A percentile compares a stretch with the other conserved stretches of the same genome.
These are phyloP conservation scores for Teleogryllus occipitalis DNA, from an alignment of 1,140 invertebrate species.

Conservation along the genomic window DNA sequence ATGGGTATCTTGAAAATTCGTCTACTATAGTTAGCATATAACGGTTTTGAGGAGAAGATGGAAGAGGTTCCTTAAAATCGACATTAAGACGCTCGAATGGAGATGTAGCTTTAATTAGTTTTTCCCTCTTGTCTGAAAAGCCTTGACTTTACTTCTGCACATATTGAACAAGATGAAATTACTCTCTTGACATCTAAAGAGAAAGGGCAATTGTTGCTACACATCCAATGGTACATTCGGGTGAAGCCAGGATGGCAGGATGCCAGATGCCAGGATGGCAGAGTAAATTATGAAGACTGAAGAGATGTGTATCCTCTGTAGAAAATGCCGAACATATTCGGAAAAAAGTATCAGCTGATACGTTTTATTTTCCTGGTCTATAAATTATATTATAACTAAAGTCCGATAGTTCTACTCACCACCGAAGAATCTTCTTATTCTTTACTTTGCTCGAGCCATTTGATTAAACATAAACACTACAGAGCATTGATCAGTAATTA, in stretches of 20 bases:
- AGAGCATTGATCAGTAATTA: conserved; percentile 8
- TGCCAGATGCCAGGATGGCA: conserved; percentile 16
- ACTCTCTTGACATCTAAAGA: conserved; percentile 26
- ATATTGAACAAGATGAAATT: conserved; percentile 21
- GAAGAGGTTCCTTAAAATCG: conserved; percentile 31
- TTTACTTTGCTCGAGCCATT: conserved; percentile 9
- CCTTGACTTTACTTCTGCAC: conserved; percentile 27
- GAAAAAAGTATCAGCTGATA: not conserved
- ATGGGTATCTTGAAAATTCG: too few species aligned
- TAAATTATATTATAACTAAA: not conserved
- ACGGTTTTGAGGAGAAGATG: conserved; percentile 5
- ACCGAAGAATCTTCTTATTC: conserved; percentile 7
- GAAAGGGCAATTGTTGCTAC: conserved; percentile 25
- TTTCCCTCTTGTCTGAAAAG: conserved; percentile 18
- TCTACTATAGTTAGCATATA: too few species aligned
- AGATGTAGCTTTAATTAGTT: conserved; percentile 28
- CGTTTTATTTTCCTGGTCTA: conserved; percentile 4
- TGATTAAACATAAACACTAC: too few species aligned
- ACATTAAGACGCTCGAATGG: conserved; percentile 28
- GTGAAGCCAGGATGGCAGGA: conserved; percentile 27
- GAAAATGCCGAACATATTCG: not conserved
- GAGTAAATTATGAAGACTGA: too few species aligned
- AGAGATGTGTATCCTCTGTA: too few species aligned
- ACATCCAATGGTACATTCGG: conserved; percentile 25
- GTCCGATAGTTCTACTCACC: not conserved